These are phyloP conservation scores for Corvus hawaiiensis DNA, from an alignment of 2,113 vertebrate species.

Conservation along the genomic window DNA sequence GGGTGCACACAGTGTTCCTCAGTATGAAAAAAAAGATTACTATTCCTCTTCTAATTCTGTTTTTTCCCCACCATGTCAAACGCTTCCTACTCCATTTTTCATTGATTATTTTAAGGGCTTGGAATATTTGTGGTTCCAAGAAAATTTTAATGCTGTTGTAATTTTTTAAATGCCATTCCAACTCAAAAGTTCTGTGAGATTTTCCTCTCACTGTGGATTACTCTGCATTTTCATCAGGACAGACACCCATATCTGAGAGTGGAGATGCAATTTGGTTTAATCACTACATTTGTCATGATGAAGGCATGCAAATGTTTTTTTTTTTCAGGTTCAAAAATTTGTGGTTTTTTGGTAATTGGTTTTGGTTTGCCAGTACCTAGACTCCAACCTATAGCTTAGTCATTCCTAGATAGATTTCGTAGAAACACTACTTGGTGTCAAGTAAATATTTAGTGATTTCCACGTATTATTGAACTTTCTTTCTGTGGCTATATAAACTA, in stretches of 20 bases:
- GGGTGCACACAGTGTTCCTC: neutral
- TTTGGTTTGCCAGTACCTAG: neutral
- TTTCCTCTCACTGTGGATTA: neutral
- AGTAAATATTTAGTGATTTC: neutral
- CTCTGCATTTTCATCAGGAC: neutral
- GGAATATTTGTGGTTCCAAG: neutral
- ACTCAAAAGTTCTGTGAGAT: neutral
- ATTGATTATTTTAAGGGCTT: neutral
- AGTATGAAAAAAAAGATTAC: accelerated
- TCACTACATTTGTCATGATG: neutral
- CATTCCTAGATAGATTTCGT: neutral
- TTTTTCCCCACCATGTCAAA: neutral
- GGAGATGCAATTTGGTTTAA: conserved; percentile 20
- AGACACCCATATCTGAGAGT: neutral
- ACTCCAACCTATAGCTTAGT: neutral
- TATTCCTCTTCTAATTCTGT: neutral
- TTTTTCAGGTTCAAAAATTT: neutral
- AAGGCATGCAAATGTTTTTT: neutral
- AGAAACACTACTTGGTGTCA: neutral
- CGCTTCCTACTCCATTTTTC: neutral
- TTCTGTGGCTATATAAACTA: neutral
- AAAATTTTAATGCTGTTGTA: neutral
- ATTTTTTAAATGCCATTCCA: neutral
- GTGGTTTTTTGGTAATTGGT: neutral
- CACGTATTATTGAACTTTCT: neutral